Conservation (phyloP, 2,888 invertebrate genomes). For the Boloria euphrosyne region DNA sequence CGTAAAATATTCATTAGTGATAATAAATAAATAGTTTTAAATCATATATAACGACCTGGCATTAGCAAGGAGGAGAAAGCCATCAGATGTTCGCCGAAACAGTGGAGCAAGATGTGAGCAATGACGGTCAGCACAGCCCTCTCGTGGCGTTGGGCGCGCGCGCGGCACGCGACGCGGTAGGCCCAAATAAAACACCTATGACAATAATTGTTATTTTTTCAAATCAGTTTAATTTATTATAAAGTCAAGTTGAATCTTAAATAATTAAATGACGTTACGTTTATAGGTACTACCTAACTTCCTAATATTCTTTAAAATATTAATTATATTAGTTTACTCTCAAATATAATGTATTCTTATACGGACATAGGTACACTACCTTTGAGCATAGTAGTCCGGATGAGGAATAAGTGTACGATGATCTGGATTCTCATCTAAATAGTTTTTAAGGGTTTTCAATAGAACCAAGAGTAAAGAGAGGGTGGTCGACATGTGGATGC, state of each 20-base stretch:
- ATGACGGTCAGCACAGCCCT: slow-evolving; percentile 61
- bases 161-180: slow-evolving; percentile 67
- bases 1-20: no score
- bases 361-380: slow-evolving; percentile 45
- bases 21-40: background rate
- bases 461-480: slow-evolving; percentile 62
- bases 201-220: no score
- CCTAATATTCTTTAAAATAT: no score
- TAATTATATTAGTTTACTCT: no score
- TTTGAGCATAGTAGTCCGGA: slow-evolving; percentile 62
- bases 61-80: slow-evolving; percentile 55
- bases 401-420: slow-evolving; percentile 48
- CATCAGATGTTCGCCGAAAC: slow-evolving; percentile 53
- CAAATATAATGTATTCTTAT: no score
- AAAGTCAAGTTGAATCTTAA: no score
- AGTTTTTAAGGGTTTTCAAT: slow-evolving; percentile 51
- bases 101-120: slow-evolving; percentile 50
- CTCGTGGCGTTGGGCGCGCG: slow-evolving; percentile 57
- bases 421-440: slow-evolving; percentile 50
- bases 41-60: slow-evolving; percentile 52
- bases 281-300: no score
- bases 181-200: slow-evolving; percentile 70
- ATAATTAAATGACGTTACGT: no score
- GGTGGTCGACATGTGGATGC: slow-evolving; percentile 51
- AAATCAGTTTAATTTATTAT: no score